Evolutionary conservation across 2,113 vertebrate genomes (phyloP), one percentile per base, ranked within the genome.

Genomic region (Tympanuchus pallidicinctus): DNA sequence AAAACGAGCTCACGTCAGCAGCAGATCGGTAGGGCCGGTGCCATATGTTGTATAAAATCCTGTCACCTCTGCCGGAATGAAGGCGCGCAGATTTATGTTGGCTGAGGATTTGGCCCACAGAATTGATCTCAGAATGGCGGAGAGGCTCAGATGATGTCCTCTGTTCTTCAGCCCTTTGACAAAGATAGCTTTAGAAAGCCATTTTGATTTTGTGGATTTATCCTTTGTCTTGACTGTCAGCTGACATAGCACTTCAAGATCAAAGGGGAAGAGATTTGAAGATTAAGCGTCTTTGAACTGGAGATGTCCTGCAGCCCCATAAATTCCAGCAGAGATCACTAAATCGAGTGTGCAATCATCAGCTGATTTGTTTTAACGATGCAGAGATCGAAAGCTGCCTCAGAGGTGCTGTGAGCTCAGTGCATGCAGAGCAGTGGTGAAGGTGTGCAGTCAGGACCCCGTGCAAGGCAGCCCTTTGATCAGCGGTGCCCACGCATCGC

Each of bases 171-270:
- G 47, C 81, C 71, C 87, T 91, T 95, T 93, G 89, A 92, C 92
- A 95, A 89, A 96, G 89, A 89, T 42, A 82, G 84, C 75, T 87
- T 82, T 80, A 91, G 92, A 94, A 96, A 92, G 61, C 34, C 85
- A 74, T 95, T 91, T 93, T 96, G 96, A 89, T 95, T 92, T 93
- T 89, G 77, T 89, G 92, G 89, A 79, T 96, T 94, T 96, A 95
- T 93, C 81, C 92, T 95, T 96, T 94, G 92, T 95, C 86, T 91
- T 90, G 73, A 50, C 92, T 93, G 89, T 96, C 92, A 94, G 87
- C 81, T 93, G 74, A 92, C 64, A 71, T 32, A 77, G 89, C 82
- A 71, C 45, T 89, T 92, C 73, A 84, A 90, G 80, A 93, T 93
- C 83, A 94, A 92, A 95, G 73, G 83, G 86, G 59, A 84, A 81